A percentile compares a stretch with the other conserved stretches of the same genome.
Conservation (phyloP, 2,888 invertebrate genomes). For the Emesis furor region DNA sequence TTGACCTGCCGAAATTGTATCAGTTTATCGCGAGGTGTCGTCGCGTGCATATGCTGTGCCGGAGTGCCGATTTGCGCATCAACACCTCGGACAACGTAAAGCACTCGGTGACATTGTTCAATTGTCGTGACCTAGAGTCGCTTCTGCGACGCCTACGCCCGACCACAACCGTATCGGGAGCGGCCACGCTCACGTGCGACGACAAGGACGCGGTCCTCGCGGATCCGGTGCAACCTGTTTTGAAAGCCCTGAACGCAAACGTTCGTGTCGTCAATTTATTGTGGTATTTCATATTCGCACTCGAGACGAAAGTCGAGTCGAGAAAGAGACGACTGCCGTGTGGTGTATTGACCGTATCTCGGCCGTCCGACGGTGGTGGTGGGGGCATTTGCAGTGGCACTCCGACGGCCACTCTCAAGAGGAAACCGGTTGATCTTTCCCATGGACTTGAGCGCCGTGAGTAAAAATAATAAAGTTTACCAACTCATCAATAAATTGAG, state of each 20-base stretch:
- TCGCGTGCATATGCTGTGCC: constrained; percentile 33
- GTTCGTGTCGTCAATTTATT: constrained; percentile 25
- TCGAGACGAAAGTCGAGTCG: too few species aligned
- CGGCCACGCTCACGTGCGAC: constrained; percentile 17
- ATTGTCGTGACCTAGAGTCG: constrained; percentile 22
- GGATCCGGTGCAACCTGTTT: neutral
- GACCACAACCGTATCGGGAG: constrained; percentile 14
- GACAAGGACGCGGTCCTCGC: constrained; percentile 5
- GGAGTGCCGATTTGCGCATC: constrained; percentile 25
- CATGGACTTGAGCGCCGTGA: constrained; percentile 25
- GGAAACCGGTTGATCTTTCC: neutral
- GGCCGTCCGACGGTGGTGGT: too few species aligned
- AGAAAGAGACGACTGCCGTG: constrained; percentile 24
- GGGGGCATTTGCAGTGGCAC: too few species aligned
- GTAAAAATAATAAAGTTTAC: constrained; percentile 13
- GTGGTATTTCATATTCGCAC: constrained; percentile 27
- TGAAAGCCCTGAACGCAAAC: neutral
- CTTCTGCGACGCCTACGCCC: constrained; percentile 20
- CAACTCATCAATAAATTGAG: constrained; percentile 22
- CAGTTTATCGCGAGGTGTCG: constrained; percentile 30
- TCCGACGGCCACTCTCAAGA: too few species aligned
- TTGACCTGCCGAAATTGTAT: constrained; percentile 23
- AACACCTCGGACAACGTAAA: constrained; percentile 10
- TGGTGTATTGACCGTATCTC: constrained; percentile 15
- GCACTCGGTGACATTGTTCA: neutral